Percentiles rank a stretch among this genome's conserved stretches.
Evolutionary conservation across 2,113 vertebrate species (phyloP).

Genomic region (Thermophis baileyi): DNA sequence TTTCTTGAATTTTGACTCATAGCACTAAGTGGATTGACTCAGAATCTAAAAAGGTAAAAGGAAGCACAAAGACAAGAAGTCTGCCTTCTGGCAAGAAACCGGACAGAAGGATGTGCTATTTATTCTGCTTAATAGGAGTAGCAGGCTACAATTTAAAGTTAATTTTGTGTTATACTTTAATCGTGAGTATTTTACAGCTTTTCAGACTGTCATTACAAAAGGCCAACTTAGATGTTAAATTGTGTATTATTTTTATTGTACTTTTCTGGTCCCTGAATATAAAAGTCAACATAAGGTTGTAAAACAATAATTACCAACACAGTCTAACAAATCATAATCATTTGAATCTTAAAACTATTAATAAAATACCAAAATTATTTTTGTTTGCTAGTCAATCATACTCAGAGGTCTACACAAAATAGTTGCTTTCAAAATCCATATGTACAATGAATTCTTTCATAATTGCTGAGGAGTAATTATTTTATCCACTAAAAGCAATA

Average conservation of each 20-base stretch:
- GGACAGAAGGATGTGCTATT: neutral
- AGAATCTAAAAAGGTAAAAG: neutral
- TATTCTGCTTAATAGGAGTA: neutral
- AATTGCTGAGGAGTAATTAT: neutral
- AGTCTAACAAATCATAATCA: constrained; percentile 15
- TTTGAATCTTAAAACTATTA: neutral
- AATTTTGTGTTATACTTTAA: neutral
- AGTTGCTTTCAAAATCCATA: constrained; percentile 4
- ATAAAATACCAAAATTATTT: neutral
- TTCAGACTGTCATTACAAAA: neutral
- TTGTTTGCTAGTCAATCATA: neutral
- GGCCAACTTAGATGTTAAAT: neutral
- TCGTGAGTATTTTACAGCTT: constrained; percentile 20
- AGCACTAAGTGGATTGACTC: neutral
- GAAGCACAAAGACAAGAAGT: neutral
- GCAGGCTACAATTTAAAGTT: neutral
- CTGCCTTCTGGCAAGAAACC: neutral
- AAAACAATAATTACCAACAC: constrained; percentile 25
- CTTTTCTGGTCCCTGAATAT: constrained; percentile 7
- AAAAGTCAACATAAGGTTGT: neutral
- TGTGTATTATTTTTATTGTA: neutral
- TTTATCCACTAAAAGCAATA: neutral
- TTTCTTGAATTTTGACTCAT: neutral
- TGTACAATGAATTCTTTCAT: neutral
- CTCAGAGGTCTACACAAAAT: constrained; percentile 8